phyloP scores from a whole-genome alignment of 2,113 vertebrate genomes.

The Ameiurus melas region DNA sequence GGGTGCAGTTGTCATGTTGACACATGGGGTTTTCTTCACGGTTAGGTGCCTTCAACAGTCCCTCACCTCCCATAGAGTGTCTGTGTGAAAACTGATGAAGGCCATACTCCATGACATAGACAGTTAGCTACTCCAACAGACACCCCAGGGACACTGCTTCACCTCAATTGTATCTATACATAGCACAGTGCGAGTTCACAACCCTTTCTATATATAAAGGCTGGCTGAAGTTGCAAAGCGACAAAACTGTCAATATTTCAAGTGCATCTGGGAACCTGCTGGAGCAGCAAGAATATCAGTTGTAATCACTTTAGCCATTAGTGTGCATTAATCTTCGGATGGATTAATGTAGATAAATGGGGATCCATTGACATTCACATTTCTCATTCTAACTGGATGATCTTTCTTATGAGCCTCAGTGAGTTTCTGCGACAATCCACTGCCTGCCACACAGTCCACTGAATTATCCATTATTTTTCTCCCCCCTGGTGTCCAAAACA shows the following conservation, averaged over 20 bases:
- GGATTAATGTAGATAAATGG: conserved; percentile 57
- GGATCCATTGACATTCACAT: conserved; percentile 54
- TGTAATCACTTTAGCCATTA: conserved; percentile 58
- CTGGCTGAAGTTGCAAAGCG: conserved; percentile 2
- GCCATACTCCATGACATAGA: conserved; percentile 11
- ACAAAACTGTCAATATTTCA: conserved; percentile 52
- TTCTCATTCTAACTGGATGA: conserved; percentile 74
- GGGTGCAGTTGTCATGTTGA: conserved; percentile 19
- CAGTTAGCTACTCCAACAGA: conserved; percentile 42
- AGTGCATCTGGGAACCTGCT: conserved; percentile 29
- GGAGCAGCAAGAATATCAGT: conserved; percentile 51
- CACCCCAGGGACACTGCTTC: conserved; percentile 25
- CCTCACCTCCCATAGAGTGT: not conserved
- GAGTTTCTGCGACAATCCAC: conserved; percentile 61
- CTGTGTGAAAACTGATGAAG: conserved; percentile 32
- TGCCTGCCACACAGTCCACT: conserved; percentile 51
- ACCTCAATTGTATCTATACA: conserved; percentile 42
- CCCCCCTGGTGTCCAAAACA: conserved; percentile 18
- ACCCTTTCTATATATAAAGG: conserved; percentile 34
- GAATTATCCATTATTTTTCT: conserved; percentile 17
- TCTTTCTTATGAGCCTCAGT: conserved; percentile 63
- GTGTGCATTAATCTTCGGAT: conserved; percentile 48
- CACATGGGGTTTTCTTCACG: conserved; percentile 13
- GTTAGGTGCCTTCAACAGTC: conserved; percentile 26
- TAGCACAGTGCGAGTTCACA: conserved; percentile 3